phyloP scores from a whole-genome alignment of 2,888 invertebrate species.

The Venustoraphidia nigricollis region DNA sequence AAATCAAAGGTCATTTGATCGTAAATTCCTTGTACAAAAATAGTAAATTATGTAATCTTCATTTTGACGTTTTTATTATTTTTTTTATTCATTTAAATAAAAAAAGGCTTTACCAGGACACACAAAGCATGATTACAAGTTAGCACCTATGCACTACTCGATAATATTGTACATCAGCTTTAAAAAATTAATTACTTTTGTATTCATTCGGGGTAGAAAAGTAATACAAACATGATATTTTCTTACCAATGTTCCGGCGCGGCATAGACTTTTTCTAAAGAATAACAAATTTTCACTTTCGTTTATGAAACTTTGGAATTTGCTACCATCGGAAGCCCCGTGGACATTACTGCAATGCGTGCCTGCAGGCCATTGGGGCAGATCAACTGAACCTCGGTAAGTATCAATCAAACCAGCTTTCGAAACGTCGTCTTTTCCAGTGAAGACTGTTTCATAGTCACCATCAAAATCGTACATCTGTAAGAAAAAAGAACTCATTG shows the following conservation, averaged over 20 bases:
- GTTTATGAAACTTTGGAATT: constrained; percentile 56
- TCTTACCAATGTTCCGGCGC: constrained; percentile 62
- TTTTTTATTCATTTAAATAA: no score
- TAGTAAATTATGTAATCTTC: no score
- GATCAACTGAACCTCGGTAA: constrained; percentile 51
- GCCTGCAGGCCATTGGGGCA: constrained; percentile 60
- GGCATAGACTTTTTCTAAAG: constrained; percentile 72
- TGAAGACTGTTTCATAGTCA: constrained; percentile 64
- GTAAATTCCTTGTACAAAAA: no score
- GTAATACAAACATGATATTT: background rate
- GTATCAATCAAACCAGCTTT: constrained; percentile 58
- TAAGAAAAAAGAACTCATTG: constrained; percentile 8
- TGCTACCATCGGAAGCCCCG: constrained; percentile 71
- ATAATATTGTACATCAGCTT: no score
- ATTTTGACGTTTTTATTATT: no score
- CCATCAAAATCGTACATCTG: constrained; percentile 78
- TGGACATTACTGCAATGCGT: constrained; percentile 62
- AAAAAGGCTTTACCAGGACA: no score
- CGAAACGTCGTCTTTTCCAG: constrained; percentile 46
- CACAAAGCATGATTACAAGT: no score
- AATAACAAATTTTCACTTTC: constrained; percentile 56
- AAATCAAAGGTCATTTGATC: background rate
- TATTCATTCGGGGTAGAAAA: no score
- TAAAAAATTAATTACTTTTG: no score
- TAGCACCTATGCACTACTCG: no score